Conservation (phyloP, 2,797 vertebrate species). For the Arctocebus calabarensis region DNA sequence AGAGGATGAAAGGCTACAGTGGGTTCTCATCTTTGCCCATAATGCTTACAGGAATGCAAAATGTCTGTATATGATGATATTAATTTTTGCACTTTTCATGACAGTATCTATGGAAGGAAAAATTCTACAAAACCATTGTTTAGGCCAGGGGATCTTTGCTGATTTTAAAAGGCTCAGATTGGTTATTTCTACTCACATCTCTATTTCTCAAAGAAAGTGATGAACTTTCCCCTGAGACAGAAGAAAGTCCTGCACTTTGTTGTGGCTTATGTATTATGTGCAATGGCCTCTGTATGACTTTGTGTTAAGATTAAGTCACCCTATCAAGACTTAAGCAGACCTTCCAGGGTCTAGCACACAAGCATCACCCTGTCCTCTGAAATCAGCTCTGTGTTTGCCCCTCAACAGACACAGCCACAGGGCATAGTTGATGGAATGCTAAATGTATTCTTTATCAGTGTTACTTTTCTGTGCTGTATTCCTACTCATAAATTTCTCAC, state of each 20-base stretch:
- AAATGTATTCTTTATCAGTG: not conserved
- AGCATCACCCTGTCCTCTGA: not conserved
- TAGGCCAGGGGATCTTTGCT: not conserved
- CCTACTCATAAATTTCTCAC: not conserved
- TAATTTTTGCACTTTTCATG: not conserved
- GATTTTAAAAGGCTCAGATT: not conserved
- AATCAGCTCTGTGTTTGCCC: not conserved
- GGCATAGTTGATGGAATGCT: not conserved
- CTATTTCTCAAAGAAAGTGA: not conserved
- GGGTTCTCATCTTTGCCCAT: not conserved
- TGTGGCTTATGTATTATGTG: accelerated
- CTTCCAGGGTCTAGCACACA: not conserved
- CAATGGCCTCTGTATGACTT: not conserved
- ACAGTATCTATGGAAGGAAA: not conserved
- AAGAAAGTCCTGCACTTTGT: not conserved
- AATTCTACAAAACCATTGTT: not conserved
- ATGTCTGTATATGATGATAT: not conserved
- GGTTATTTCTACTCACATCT: not conserved
- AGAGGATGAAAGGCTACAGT: not conserved
- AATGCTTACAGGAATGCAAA: not conserved
- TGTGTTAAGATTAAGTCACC: not conserved
- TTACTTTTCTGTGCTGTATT: not conserved
- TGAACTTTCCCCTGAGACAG: not conserved
- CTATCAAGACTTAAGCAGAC: not conserved
- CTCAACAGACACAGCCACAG: no score